Percentiles rank a stretch among this genome's conserved stretches.
These are phyloP conservation scores for Sclerurus mexicanus DNA, from an alignment of 2,113 vertebrate genomes.

Conservation along the genomic window DNA sequence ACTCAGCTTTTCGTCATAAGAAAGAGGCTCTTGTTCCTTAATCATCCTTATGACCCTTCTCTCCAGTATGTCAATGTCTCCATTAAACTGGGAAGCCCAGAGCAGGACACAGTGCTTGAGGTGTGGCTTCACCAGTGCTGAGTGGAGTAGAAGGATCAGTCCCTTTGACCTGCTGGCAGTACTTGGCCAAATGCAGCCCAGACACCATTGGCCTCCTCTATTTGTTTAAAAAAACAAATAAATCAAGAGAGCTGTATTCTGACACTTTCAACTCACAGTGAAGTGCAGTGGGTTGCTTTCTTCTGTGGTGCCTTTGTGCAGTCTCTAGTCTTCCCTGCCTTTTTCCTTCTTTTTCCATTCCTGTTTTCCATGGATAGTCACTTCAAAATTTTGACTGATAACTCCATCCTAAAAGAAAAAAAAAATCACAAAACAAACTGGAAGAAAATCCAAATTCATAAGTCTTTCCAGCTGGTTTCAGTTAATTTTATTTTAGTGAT, in stretches of 20 bases:
- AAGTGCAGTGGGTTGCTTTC: neutral
- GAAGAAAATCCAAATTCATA: neutral
- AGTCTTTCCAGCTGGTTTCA: neutral
- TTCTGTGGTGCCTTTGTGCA: neutral
- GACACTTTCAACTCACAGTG: neutral
- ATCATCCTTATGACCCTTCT: neutral
- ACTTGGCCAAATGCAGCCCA: neutral
- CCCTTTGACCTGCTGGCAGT: neutral
- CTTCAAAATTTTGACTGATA: conserved; percentile 26
- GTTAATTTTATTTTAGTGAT: conserved; percentile 32
- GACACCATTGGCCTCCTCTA: neutral
- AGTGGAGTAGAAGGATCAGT: neutral
- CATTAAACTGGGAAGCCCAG: neutral
- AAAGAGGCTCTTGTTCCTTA: neutral
- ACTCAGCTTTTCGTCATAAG: too few species aligned
- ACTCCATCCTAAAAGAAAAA: neutral
- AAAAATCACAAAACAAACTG: neutral
- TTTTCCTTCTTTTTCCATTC: neutral
- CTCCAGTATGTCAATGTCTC: neutral
- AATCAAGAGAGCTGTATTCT: neutral
- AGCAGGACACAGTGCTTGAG: neutral
- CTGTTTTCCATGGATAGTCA: neutral
- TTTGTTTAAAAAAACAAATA: neutral
- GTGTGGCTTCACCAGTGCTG: neutral
- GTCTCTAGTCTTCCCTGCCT: neutral